Base-by-base conservation (phyloP, 2,797 vertebrate species). In the Cuniculus paca region DNA sequence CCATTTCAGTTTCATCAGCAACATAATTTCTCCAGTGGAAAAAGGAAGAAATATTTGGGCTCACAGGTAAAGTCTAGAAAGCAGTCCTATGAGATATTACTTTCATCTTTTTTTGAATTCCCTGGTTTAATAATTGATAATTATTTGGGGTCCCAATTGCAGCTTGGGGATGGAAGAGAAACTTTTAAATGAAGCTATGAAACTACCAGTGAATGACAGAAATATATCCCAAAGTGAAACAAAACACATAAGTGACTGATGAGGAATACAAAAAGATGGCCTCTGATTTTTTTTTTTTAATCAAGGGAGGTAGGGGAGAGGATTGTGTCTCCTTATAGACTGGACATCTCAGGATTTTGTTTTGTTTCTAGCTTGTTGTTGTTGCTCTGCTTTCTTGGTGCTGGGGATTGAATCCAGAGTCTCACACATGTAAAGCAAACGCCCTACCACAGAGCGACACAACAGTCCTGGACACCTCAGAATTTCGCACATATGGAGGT, bases 1-100 rank as follows among this genome's bases (percentile, higher is more conserved):
- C 88, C 19, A 3, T 94, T 96, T 94, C 68, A 42, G 68, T 92
- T 90, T 94, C 93, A 91, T 92, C 70, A n/a, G 31, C 91, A 88
- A 61, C 39, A 60, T 52, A 39, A 96, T 94, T 95, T 97, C 91
- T 97, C 61, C 74, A 54, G 77, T 39, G n/a, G 50, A 68, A 78
- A 89, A 95, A 95, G 58, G 70, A 95, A 91, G 72, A 95, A 75
- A 70, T 36, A 39, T 19, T 79, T 72, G 45, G 70, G 45, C 50
- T 83, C 17, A 34, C 1, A 12, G n/a, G 58, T 79, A 42, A 85
- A 91, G 39, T 48, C 61, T 50, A 88, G 56, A 86, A 90, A 84
- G 34, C 2, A 28, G 72, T 72, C 75, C 42, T 74, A 5, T 63
- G 54, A 45, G 85, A 80, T 5, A 5, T 70, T 26, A 14, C 88